Conservation (phyloP, 2,888 invertebrate genomes). For the Ditylenchus weischeri region DNA sequence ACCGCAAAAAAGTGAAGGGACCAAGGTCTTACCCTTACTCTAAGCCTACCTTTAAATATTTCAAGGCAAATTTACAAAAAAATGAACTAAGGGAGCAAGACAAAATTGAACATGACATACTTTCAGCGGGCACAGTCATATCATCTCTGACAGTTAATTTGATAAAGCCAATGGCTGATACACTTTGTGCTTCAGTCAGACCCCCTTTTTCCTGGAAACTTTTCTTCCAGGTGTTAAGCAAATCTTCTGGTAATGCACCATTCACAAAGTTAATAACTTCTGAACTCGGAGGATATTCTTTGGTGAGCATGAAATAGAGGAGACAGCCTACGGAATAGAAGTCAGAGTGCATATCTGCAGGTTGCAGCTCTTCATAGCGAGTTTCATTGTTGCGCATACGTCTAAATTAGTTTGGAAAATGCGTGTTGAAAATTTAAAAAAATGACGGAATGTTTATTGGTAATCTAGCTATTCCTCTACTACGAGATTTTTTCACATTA, state of each 20-base stretch:
- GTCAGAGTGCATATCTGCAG: slow-evolving; percentile 5
- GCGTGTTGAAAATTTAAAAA: no score
- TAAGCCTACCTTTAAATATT: no score
- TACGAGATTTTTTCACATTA: no score
- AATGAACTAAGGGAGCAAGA: no score
- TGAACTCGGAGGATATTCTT: slow-evolving; percentile 5
- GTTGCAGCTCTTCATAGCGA: slow-evolving; percentile 1
- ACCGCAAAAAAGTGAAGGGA: no score
- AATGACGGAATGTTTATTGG: no score
- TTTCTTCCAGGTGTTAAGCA: neutral
- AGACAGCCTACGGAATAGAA: slow-evolving; percentile 5
- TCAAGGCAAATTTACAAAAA: no score
- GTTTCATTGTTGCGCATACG: slow-evolving; percentile 4
- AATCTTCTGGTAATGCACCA: neutral
- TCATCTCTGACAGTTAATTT: neutral
- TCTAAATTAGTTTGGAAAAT: neutral
- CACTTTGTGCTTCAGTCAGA: neutral
- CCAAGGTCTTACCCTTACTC: no score
- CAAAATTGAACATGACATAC: no score
- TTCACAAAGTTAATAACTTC: slow-evolving; percentile 3
- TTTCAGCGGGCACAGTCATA: neutral
- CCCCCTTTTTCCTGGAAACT: neutral
- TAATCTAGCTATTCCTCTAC: no score
- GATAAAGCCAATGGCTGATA: neutral
- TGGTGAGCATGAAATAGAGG: slow-evolving; percentile 2